A percentile compares a stretch with the other conserved stretches of the same genome.
These are phyloP conservation scores for Australoheros facetus DNA, from an alignment of 2,797 vertebrate species.

Conservation along the genomic window DNA sequence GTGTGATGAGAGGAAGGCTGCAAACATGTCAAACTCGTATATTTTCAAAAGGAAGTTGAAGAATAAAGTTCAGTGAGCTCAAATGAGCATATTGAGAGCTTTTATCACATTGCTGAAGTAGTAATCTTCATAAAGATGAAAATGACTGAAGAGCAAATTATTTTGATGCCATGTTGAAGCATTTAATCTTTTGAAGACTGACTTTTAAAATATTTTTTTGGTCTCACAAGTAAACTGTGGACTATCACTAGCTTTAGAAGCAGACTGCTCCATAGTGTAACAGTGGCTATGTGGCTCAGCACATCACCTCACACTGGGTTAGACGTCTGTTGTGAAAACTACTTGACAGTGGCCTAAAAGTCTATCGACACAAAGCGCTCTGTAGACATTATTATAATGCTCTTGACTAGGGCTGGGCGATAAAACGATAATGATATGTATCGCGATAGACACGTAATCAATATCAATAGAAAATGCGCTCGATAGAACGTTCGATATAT, in stretches of 20 bases:
- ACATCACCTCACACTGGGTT: background rate
- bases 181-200: background rate
- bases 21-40: background rate
- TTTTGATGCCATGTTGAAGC: background rate
- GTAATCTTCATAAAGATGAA: background rate
- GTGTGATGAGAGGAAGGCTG: background rate
- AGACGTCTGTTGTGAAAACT: background rate
- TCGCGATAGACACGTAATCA: too few species aligned
- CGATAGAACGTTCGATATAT: too few species aligned
- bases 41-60: background rate
- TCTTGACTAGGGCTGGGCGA: background rate
- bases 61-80: background rate
- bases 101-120: background rate
- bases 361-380: background rate
- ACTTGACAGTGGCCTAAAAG: too few species aligned
- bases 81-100: background rate
- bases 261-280: background rate
- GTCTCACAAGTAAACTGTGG: too few species aligned
- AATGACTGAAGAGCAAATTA: background rate
- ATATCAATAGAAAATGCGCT: too few species aligned
- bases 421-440: too few species aligned
- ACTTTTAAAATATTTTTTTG: too few species aligned
- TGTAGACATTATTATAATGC: background rate
- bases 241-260: too few species aligned
- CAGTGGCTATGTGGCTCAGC: background rate